Evolutionary conservation across 1,140 invertebrate species (phyloP).

Genomic region (Caerostris darwini): DNA sequence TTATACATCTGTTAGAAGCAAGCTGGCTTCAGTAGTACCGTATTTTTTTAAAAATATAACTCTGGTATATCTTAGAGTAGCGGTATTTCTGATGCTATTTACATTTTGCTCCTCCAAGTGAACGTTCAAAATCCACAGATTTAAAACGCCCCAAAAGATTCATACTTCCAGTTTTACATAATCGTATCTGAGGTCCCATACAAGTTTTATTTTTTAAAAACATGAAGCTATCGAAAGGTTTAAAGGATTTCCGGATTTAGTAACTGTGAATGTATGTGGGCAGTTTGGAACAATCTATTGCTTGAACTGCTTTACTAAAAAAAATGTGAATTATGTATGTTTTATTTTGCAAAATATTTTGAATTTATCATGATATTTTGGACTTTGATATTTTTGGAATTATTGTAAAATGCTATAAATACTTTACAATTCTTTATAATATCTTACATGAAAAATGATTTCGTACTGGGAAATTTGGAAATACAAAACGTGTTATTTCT

Average conservation of each 20-base stretch:
- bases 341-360: no score
- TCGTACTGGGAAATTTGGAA: no score
- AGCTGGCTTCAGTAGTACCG: not conserved
- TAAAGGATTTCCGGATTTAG: slow-evolving; percentile 7
- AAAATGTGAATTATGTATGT: not conserved
- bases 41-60: not conserved
- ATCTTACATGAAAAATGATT: no score
- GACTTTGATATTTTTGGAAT: no score
- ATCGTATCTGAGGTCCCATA: not conserved
- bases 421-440: no score
- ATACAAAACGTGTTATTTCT: no score
- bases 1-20: not conserved
- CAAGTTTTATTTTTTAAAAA: not conserved
- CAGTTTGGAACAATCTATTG: not conserved
- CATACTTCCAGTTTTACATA: slow-evolving; percentile 21
- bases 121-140: not conserved
- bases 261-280: not conserved
- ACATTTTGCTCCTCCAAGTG: not conserved
- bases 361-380: no score
- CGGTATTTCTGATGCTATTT: not conserved
- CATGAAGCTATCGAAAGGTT: not conserved
- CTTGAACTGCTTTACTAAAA: not conserved
- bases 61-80: not conserved
- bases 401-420: no score
- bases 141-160: not conserved